These are phyloP conservation scores for Hydrophis major DNA, from an alignment of 2,797 vertebrate species.

Conservation along the genomic window DNA sequence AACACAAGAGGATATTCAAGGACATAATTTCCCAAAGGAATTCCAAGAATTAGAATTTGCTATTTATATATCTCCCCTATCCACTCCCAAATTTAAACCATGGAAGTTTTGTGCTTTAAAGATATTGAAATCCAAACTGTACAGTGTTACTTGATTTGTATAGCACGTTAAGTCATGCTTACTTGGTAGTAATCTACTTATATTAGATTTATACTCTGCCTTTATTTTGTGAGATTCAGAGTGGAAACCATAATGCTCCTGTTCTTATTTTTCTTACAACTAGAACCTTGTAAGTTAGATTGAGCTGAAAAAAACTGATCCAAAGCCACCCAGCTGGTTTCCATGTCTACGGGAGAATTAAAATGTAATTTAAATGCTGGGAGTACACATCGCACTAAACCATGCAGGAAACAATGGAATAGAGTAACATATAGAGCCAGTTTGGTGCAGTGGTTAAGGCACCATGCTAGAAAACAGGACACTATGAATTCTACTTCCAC, in stretches of 20 bases:
- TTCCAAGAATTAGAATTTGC: neutral
- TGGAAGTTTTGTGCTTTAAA: neutral
- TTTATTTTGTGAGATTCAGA: neutral
- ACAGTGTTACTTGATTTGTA: neutral
- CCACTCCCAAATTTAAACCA: neutral
- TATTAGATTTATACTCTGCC: neutral
- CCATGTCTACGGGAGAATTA: neutral
- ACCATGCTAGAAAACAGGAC: neutral
- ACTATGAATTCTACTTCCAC: neutral
- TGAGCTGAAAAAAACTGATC: neutral
- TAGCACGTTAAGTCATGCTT: neutral
- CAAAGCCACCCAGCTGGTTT: neutral
- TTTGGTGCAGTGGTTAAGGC: neutral
- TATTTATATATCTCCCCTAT: neutral
- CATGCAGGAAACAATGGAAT: neutral
- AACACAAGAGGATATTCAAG: neutral
- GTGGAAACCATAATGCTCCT: neutral
- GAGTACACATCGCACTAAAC: neutral
- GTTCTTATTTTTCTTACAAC: neutral
- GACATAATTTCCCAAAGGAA: neutral
- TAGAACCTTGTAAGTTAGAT: neutral
- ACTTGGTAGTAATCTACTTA: neutral
- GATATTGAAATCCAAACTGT: neutral
- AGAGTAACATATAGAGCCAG: neutral
- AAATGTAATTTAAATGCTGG: neutral